These are phyloP conservation scores for Baronia brevicornis DNA, from an alignment of 2,888 invertebrate species.

Conservation along the genomic window DNA sequence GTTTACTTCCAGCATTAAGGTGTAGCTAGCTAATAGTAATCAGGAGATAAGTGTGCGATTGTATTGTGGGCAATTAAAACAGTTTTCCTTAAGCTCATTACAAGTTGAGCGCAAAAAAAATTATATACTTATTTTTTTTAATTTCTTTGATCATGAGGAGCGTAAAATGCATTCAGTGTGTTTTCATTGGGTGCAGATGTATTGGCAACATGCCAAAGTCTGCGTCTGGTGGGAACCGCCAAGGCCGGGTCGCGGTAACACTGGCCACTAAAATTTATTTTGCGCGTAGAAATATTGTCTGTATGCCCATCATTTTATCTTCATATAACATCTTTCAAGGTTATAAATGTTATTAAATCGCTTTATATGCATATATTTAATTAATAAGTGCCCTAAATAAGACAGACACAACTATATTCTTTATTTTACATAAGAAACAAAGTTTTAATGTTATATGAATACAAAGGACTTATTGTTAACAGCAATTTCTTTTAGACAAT, in stretches of 20 bases:
- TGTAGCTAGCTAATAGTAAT: too few relatives aligned
- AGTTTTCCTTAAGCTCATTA: too few relatives aligned
- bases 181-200: constrained; percentile 20
- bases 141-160: constrained; percentile 12
- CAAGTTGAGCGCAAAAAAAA: too few relatives aligned
- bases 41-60: too few relatives aligned
- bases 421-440: too few relatives aligned
- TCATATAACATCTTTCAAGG: not conserved
- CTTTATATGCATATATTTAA: not conserved
- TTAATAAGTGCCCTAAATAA: too few relatives aligned
- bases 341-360: not conserved
- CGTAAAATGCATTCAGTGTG: not conserved
- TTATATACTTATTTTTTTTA: constrained; percentile 4
- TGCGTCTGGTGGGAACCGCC: constrained; percentile 15
- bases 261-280: constrained; percentile 34
- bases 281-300: constrained; percentile 17
- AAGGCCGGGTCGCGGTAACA: constrained; percentile 48
- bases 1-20: too few relatives aligned
- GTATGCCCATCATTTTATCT: constrained; percentile 3
- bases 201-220: constrained; percentile 47
- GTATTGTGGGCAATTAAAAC: too few relatives aligned
- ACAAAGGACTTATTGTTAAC: too few relatives aligned
- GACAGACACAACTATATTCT: too few relatives aligned
- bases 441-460: too few relatives aligned
- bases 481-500: too few relatives aligned